Evolutionary conservation across 2,797 vertebrate genomes (phyloP), one percentile per base, ranked within the genome.

Genomic region (Gymnocypris eckloni): DNA sequence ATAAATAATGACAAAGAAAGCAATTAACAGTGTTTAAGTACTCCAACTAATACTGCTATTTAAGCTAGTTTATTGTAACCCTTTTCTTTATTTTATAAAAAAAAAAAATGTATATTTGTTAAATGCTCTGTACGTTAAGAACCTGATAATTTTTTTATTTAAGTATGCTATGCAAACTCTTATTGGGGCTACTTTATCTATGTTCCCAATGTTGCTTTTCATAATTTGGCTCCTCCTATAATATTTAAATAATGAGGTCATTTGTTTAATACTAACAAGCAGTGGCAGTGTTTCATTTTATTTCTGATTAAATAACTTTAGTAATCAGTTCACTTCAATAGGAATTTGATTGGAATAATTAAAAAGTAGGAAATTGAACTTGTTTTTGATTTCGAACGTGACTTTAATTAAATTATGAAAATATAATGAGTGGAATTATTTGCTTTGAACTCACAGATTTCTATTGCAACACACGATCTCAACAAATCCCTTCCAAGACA

Each of bases 391-490:
- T 89, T 89, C 52, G 84, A 91, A 90, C 83, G 85, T 83, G 86
- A 87, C 81, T 88, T 86, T 90, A 90, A 92, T 91, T 89, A 91
- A 90, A 90, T 77, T 45, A 85, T 87, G 86, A 82, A 86, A 88
- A 89, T 90, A 85, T 90, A 90, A 90, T 91, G 81, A 83, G 80
- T 88, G 56, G 69, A 90, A 90, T 81, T 66, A 88, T 90, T 90
- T 84, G 79, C 86, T 88, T 87, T 84, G 59, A 90, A 87, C 78
- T 82, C 83, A 71, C 81, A 48, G 77, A 87, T 90, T 90, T 89
- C 86, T 82, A 90, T 89, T 82, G 88, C 82, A 88, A 89, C 79
- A 81, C 86, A 77, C 39, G 72, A 79, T 69, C 83, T 85, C 79
- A 59, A 86, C 86, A 87, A 81, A 86, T 84, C 70, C 59, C 33